phyloP scores from a whole-genome alignment of 2,113 vertebrate genomes.

The Equus przewalskii region DNA sequence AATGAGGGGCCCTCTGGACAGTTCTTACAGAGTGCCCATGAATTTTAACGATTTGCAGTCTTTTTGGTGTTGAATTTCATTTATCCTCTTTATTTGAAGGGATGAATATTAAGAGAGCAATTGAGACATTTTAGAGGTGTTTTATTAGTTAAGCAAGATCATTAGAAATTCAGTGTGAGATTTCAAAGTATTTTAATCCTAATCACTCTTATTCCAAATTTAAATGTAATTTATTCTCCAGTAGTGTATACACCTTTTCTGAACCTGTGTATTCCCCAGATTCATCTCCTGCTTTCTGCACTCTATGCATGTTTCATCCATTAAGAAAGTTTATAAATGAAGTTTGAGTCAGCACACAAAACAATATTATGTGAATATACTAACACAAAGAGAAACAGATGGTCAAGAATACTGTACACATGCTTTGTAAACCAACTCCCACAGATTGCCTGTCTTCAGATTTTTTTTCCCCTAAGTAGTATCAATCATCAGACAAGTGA shows the following conservation, averaged over 20 bases:
- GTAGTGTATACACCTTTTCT: not conserved
- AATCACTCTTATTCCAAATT: not conserved
- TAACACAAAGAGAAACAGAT: constrained; percentile 64
- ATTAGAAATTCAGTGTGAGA: not conserved
- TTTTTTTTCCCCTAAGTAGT: constrained; percentile 22
- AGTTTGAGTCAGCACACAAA: constrained; percentile 39
- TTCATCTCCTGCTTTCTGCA: not conserved
- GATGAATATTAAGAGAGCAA: not conserved
- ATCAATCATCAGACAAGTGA: constrained; percentile 58
- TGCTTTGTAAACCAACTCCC: not conserved
- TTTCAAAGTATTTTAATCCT: constrained; percentile 21
- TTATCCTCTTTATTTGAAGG: constrained; percentile 41
- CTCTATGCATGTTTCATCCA: not conserved
- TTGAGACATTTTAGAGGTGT: not conserved
- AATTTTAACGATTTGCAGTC: not conserved
- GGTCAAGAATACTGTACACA: not conserved
- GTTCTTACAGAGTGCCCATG: not conserved
- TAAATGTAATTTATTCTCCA: not conserved
- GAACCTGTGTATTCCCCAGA: not conserved
- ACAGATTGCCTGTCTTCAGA: constrained; percentile 28
- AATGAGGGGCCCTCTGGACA: not conserved
- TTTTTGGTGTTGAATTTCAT: not conserved
- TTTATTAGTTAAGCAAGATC: not conserved
- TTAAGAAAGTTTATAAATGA: constrained; percentile 8
- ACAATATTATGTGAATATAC: not conserved